phyloP scores from a whole-genome alignment of 2,797 vertebrate genomes.

The Nannoperca obscura region DNA sequence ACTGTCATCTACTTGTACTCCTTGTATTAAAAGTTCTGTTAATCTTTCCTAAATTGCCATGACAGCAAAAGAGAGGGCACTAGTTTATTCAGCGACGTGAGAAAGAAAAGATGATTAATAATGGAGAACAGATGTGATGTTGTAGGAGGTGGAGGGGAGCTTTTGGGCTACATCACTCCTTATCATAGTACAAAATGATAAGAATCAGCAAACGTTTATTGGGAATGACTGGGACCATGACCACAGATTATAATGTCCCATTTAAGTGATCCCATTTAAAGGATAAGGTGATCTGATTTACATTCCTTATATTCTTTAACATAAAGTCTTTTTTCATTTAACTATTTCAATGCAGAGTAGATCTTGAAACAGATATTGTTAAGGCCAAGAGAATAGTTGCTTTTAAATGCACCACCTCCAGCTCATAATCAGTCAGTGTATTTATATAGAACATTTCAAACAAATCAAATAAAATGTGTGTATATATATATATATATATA shows the following conservation, averaged over 20 bases:
- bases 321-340: background rate
- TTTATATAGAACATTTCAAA: background rate
- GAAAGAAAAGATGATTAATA: conserved; percentile 27
- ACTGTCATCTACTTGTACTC: background rate
- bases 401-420: background rate
- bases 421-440: background rate
- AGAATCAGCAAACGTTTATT: conserved; percentile 19
- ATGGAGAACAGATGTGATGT: conserved; percentile 30
- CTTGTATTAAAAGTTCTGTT: conserved; percentile 6
- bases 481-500: too few relatives aligned
- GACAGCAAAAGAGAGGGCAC: background rate
- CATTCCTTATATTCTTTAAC: background rate
- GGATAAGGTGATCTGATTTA: background rate
- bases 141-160: conserved; percentile 23
- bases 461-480: too few relatives aligned
- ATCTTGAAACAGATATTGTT: background rate
- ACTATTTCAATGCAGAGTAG: background rate
- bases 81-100: conserved; percentile 19
- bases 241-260: conserved; percentile 3
- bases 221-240: background rate
- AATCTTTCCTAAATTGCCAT: background rate
- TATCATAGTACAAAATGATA: background rate
- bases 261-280: background rate
- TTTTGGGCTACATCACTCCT: background rate
- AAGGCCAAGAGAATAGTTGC: background rate